Base-by-base conservation (phyloP, 2,113 vertebrate species). In the Oreotrochilus melanogaster region DNA sequence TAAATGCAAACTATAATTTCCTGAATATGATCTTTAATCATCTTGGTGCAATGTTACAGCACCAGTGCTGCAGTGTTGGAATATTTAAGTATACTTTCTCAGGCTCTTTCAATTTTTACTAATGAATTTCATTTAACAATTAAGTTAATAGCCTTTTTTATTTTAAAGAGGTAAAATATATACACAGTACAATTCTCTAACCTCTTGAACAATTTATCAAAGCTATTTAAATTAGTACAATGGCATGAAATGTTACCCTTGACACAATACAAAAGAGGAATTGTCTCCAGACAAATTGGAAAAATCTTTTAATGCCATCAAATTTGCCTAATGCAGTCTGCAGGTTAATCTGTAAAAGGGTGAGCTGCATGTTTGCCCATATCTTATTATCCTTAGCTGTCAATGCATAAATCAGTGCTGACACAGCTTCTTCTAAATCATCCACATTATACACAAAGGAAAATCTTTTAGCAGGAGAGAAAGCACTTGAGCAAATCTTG, bases 291-390 rank as follows among this genome's bases (percentile, higher is more conserved):
- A 98, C 98, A 98, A 98, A 98, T 98, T 98, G 98, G 97, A 96
- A 97, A 98, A 98, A 98, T 98, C 98, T 98, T 98, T 98, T 98
- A 98, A 98, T 98, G 98, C 97, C 97, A 98, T 98, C 98, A 98
- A 98, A 98, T 98, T 98, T 98, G 98, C 98, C 97, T 99, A 99
- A 99, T 99, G 98, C 98, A 98, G 98, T 98, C 97, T 98, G 88
- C 95, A 98, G 98, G 98, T 98, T 98, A 98, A 98, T 98, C 98
- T 98, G 97, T 98, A 98, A 98, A 98, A 98, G 98, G 97, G 96
- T 97, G 96, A 98, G 96, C 95, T 96, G 97, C 97, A 97, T 97
- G 97, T 98, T 98, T 97, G 98, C 98, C 97, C 98, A 93, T 97
- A 98, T 98, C 98, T 98, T 98, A 98, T 98, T 98, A 98, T 98